Base-by-base conservation (phyloP, 1,140 invertebrate genomes). In the Arctopsyche grandis region DNA sequence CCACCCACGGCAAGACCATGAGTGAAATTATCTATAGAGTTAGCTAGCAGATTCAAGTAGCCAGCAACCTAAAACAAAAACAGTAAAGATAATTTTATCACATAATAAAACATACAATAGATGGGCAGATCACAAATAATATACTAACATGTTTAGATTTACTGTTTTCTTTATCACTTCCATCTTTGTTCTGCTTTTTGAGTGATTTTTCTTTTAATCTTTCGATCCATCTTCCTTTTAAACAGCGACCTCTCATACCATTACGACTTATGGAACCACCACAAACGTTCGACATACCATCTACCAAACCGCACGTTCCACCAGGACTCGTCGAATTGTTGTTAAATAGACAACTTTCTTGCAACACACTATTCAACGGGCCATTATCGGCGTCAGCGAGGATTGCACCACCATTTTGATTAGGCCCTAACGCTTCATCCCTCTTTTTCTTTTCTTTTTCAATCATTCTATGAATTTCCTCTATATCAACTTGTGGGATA, bases 21-120 rank as follows among this genome's bases (percentile, higher is more conserved):
- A 0, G 97, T 98, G 88, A 99, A 99, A 88, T 99, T 99, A 85
- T 99, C 98, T 75, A 99, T 97, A 9, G 94, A 93, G 86, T 99
- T 99, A 4, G 98, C 97, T 85, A 98, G 88, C 69, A 99, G 88
- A 89, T 99, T 99, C 69, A 99, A 88, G 86, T 99, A 99, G 5
- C 97, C 98, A 43, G 94, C 92, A 69, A 97, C 91, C 91, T 97
- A 22, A 78, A 81, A 81, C 4, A 69, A 52, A 26, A 69, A 82
- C 46, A 12, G 69, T 24, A 69, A 69, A 75, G 48, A 79, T 24
- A 24, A 66, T 46, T n/a, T n/a, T n/a, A n/a, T n/a, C n/a, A 16
- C 14, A 56, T 22, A 70, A 75, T 46, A 66, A 14, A 48, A n/a
- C n/a, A n/a, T n/a, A n/a, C n/a, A n/a, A n/a, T n/a, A n/a, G n/a